Evolutionary conservation across 2,888 invertebrate species (phyloP), one percentile per base, ranked within the genome.

Genomic region (Drosophila anceps): DNA sequence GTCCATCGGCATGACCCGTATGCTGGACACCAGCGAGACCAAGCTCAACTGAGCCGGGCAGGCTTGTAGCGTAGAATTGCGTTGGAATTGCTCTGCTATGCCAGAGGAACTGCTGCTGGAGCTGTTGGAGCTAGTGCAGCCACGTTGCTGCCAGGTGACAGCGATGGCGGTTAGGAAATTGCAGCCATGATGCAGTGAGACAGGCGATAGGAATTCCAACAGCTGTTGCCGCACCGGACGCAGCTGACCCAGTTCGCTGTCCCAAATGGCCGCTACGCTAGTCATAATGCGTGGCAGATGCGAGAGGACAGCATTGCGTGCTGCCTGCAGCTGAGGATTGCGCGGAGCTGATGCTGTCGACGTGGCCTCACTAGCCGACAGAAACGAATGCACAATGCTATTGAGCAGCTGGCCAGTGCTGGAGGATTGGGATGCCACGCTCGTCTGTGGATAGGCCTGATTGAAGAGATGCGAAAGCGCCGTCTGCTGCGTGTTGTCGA

Each of bases 1-100:
- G 90, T 97, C 97, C 87, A 97, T 95, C 4, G 97, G 97, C 94
- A 98, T 95, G 2, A 97, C 96, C 76, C 96, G 95, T 76, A 98
- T 96, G 37, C 96, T 96, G 60, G 96, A 95, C 53, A 98, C 95
- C 76, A 98, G 93, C 77, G 96, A 95, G 13, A 98, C 97, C 83
- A 97, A 93, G 71, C 96, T 95, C 78, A 95, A 94, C 92, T 97
- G 97, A 74, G 95, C 95, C 7, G 94, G 90, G 81, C 95, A 95
- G 20, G 96, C 95, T 88, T 95, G 95, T 35, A 92, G 91, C 41
- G 88, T 79, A 2, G 92, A 92, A 64, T 92, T 93, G 29, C 91
- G 90, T 37, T 90, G 87, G 69, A 92, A 92, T 54, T 92, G 92
- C 51, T 92, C 92, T 1, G 84, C 61, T 13, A 92, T 85, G 33